A percentile compares a stretch with the other conserved stretches of the same genome.
Evolutionary conservation across 2,113 vertebrate species (phyloP).

Genomic region (Malurus melanocephalus): DNA sequence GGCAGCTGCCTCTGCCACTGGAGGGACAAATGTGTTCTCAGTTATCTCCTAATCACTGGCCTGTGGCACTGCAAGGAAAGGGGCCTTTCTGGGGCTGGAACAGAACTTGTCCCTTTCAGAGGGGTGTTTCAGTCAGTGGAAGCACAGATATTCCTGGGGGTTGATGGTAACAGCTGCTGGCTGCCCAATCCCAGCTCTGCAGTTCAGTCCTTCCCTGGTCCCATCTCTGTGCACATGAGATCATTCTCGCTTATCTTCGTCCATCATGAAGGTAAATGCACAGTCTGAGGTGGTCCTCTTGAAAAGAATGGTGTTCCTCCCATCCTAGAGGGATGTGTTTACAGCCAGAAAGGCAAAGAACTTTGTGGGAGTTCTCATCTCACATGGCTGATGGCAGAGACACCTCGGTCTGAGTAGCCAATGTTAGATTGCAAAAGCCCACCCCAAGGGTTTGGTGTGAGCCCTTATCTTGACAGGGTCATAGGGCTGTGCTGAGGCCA

Average conservation of each 20-base stretch:
- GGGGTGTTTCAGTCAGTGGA: neutral
- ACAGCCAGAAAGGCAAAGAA: neutral
- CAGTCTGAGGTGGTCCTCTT: neutral
- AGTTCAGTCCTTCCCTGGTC: neutral
- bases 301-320: neutral
- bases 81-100: neutral
- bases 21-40: neutral
- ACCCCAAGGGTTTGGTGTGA: neutral
- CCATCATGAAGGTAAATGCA: neutral
- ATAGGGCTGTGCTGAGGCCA: neutral
- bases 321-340: neutral
- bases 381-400: neutral
- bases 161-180: neutral
- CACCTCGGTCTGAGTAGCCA: neutral
- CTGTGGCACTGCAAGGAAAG: neutral
- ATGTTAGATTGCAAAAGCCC: fast-evolving
- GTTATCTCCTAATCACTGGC: neutral
- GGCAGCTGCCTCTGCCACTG: neutral
- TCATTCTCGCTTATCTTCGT: neutral
- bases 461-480: neutral
- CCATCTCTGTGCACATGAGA: neutral
- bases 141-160: neutral
- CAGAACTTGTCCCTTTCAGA: neutral
- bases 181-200: neutral
- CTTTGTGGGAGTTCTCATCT: neutral